Base-by-base conservation (phyloP, 2,888 invertebrate species). In the Smittia aterrima region DNA sequence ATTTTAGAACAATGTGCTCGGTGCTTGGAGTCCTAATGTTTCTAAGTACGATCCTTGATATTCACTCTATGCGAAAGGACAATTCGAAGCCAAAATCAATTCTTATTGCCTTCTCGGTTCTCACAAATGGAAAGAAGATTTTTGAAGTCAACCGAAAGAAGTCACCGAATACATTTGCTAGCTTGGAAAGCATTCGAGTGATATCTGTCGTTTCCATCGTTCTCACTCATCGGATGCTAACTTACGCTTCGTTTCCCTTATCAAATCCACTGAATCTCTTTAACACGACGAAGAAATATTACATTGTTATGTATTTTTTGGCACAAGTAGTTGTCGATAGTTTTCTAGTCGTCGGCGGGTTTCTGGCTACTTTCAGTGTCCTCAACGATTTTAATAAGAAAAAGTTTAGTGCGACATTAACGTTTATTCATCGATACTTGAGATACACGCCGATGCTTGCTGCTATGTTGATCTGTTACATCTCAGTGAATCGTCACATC, bases 171-270 rank as follows among this genome's bases (percentile, higher is more conserved):
- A 80, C 83, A 4, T 81, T 85, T 64, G 79, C 80, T 32, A 85
- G 85, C 76, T 78, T 85, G 32, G 80, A 83, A 77, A 85, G 85
- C 0, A 77, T 85, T 41, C 81, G 84, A 62, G 80, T 81, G 75
- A 79, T 85, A 41, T 84, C 83, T 72, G 83, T 84, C 80, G 80
- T 84, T 79, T 85, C 85, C 85, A 82, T 85, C 20, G 80, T 85
- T 1, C 79, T 82, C 32, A 83, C 83, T 0, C 85, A 85, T 74
- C 25, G 70, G n/a, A n/a, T n/a, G n/a, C n/a, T n/a, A n/a, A n/a
- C n/a, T n/a, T n/a, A n/a, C 1, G 7, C 7, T 7, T 7, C 6
- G 7, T 0, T 54, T 27, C 9, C 54, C 54, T 3, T 24, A 24
- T 9, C 22, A 24, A 32, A 53, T 7, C 20, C 24, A 9, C 18